These are phyloP conservation scores for Oplegnathus fasciatus DNA, from an alignment of 2,113 vertebrate genomes.

Conservation along the genomic window DNA sequence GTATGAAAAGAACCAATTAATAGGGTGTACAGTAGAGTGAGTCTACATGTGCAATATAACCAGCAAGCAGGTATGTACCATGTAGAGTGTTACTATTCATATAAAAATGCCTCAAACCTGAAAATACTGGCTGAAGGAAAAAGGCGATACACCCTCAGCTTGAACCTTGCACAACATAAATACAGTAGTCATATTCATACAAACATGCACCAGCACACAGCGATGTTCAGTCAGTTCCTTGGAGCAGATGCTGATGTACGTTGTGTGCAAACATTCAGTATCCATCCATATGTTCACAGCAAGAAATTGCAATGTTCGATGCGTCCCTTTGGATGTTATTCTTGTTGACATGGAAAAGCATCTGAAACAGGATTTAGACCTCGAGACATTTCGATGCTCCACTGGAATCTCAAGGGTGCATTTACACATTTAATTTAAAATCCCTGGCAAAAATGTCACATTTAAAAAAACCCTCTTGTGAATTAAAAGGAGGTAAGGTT, in stretches of 20 bases:
- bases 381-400: neutral
- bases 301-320: constrained; percentile 3
- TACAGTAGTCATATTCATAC: neutral
- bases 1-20: neutral
- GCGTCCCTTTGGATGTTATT: neutral
- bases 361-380: constrained; percentile 13
- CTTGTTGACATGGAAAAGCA: constrained; percentile 2
- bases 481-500: neutral
- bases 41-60: neutral
- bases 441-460: neutral
- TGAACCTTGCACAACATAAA: constrained; percentile 7
- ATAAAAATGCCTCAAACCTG: neutral
- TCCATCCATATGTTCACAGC: constrained; percentile 38
- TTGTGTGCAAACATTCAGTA: constrained; percentile 38
- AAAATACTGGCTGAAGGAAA: neutral
- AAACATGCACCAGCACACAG: constrained; percentile 1
- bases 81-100: neutral
- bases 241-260: constrained; percentile 17
- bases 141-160: neutral
- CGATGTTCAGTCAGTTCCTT: constrained; percentile 3
- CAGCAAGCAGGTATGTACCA: neutral
- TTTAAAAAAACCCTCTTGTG: neutral
- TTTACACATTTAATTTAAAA: neutral
- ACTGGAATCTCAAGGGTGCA: neutral
- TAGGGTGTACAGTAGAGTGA: neutral